phyloP scores from a whole-genome alignment of 1,140 invertebrate species.

The Aphidius gifuensis region DNA sequence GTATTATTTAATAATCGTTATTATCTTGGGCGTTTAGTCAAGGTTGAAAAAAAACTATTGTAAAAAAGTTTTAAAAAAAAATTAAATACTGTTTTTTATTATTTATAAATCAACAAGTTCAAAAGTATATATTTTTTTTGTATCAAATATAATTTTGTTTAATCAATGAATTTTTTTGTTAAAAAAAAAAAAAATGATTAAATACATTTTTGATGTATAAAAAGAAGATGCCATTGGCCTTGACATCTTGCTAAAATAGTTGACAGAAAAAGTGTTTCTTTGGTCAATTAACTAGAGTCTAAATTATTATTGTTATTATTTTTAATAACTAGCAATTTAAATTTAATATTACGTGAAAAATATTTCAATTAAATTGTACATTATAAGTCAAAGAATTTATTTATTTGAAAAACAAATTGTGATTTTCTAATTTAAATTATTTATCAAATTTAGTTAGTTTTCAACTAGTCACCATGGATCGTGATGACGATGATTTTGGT shows the following conservation, averaged over 20 bases:
- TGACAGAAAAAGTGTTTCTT: slow-evolving; percentile 44
- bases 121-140: too few species aligned
- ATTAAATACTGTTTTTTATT: not conserved
- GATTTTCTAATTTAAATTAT: not conserved
- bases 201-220: too few species aligned
- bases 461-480: slow-evolving; percentile 45
- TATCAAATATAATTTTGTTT: too few species aligned
- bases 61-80: not conserved
- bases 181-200: not conserved
- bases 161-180: too few species aligned
- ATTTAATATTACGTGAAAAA: too few species aligned
- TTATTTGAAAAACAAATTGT: not conserved
- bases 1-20: not conserved
- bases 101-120: too few species aligned
- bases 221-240: slow-evolving; percentile 41
- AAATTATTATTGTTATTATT: too few species aligned
- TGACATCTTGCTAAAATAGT: slow-evolving; percentile 49
- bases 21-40: not conserved
- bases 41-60: not conserved
- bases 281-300: too few species aligned
- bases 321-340: too few species aligned
- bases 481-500: slow-evolving; percentile 57
- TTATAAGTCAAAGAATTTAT: too few species aligned
- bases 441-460: slow-evolving; percentile 12
- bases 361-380: too few species aligned